Evolutionary conservation across 2,888 invertebrate species (phyloP), one percentile per base, ranked within the genome.

Genomic region (Elegia similella): DNA sequence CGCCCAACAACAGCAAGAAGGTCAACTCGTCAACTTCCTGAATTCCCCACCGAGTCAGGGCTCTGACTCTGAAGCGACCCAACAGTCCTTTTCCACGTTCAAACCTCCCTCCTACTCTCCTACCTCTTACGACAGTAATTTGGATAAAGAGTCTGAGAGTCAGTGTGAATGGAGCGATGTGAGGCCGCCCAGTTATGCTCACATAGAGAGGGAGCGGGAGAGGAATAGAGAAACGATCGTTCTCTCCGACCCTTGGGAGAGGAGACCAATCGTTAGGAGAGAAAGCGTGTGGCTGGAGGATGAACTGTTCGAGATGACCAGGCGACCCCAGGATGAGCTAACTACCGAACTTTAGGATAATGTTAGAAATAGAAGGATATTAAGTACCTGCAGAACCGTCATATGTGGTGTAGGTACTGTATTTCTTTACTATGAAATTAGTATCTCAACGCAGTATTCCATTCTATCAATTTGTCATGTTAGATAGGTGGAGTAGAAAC

Each of bases 281-380:
- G 88, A 94, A 73, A 94, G 94, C 57, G 92, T 95, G 52, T 95
- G 95, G 93, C 82, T 95, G 59, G 96, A 95, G 73, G 95, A 96
- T 73, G 96, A 96, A 83, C 95, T 96, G 76, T 95, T 95, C 71
- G 95, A 96, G 78, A 93, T 97, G 82, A 96, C 96, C 59, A 95
- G 96, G 82, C 93, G 97, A 73, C 97, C 97, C 52, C 97, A 97
- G 87, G 97, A 97, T 85, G 96, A 97, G 89, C 95, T 96, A 70
- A 96, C 96, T 73, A 96, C 96, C 73, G 96, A 96, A 92, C 93
- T 96, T 84, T 96, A 91, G 87, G 60, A 52, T 56, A 58, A 13
- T 12, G 8, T 16, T 5, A 23, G 2, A 23, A 23, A 23, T 23
- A 23, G 23, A 3, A 3, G 23, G 2, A 23, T 3, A 23, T 23